Base-by-base conservation (phyloP, 2,797 vertebrate species). In the Melanotaenia boesemani region DNA sequence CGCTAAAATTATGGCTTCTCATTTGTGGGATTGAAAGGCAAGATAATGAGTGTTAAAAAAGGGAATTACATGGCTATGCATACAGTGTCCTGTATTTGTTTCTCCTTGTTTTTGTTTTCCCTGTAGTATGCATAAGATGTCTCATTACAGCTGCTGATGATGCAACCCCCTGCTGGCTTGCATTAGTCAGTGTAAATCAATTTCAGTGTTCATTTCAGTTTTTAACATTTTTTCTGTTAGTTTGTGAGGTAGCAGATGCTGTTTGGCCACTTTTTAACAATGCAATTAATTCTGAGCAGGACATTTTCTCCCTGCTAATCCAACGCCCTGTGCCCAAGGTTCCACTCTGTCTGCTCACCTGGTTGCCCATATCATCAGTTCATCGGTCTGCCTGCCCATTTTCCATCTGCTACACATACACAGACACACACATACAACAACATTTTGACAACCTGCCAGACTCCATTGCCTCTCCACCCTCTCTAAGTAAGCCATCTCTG, bases 391-490 rank as follows among this genome's bases (percentile, higher is more conserved):
- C 13, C 52, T 46, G 37, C 28, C 52, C 20, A 8, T 46, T 57
- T 39, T 63, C 60, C 5, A 20, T 46, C 52, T 56, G n/a, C 28
- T 12, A 24, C 44, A 57, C 37, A 64, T 28, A 36, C 10, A 59
- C 36, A 15, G 5, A 36, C 32, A 37, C 12, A 39, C 34, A 4
- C 59, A 44, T 12, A 44, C 54, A 36, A 28, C 16, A 57, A 48
- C 44, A 57, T 24, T 65, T 26, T 64, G 62, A 72, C 52, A 63
- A 63, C 54, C 54, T 72, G 70, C 39, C 54, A 72, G 54, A 58
- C 61, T 72, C 61, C 30, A 57, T 46, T 37, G 28, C 22, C 10
- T 72, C 36, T 57, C 52, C 61, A 26, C 37, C 26, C 3, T 24
- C 22, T 39, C 22, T 41, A 55, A 28, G 24, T 48, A 30, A 46